Conservation (phyloP, 2,113 vertebrate species). For the Callithrix jacchus region DNA sequence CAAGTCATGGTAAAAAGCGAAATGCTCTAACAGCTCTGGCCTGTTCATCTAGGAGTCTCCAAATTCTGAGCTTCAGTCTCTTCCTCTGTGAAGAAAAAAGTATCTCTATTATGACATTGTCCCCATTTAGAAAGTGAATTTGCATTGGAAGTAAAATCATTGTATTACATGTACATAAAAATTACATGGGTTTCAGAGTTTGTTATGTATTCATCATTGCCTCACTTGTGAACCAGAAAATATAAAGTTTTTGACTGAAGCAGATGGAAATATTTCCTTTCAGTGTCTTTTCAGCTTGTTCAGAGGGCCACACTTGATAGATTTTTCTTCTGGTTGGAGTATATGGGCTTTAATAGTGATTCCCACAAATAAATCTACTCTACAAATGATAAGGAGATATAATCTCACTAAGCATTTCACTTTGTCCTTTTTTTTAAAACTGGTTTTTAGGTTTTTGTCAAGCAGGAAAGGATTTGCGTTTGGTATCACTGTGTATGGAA, state of each 20-base stretch:
- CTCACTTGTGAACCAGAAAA: not conserved
- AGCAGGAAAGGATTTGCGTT: conserved; percentile 97
- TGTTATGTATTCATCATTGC: not conserved
- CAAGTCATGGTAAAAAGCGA: not conserved
- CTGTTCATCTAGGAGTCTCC: not conserved
- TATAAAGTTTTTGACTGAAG: not conserved
- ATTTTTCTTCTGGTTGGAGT: not conserved
- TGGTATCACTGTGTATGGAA: conserved; percentile 94
- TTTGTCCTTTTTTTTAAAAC: not conserved
- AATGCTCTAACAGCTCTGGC: not conserved
- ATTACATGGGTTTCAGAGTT: not conserved
- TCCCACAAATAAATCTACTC: not conserved
- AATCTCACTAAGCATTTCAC: not conserved
- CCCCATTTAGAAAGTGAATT: not conserved
- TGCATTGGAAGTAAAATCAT: not conserved
- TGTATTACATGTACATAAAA: not conserved
- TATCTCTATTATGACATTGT: not conserved
- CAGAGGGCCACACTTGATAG: not conserved
- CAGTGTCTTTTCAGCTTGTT: not conserved
- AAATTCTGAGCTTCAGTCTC: conserved; percentile 1
- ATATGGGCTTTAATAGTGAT: not conserved
- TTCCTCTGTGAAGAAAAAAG: not conserved
- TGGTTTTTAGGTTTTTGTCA: conserved; percentile 94
- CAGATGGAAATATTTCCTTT: not conserved
- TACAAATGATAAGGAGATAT: not conserved